Percentiles rank a stretch among this genome's conserved stretches.
Conservation (phyloP, 2,797 vertebrate genomes). For the Malurus splendens region DNA sequence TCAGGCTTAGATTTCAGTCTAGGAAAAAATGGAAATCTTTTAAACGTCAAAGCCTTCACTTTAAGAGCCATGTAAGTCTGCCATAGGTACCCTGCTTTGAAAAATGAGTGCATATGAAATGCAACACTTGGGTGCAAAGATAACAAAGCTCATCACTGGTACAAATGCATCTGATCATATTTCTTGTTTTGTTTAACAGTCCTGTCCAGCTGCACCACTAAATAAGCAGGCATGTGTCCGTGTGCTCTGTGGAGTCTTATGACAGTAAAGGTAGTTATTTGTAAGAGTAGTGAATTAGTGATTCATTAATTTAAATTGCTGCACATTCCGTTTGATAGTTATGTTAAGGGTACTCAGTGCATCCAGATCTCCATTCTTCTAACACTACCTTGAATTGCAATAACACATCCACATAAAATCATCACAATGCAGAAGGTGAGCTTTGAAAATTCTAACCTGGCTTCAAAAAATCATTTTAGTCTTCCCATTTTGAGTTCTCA, state of each 20-base stretch:
- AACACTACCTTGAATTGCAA: neutral
- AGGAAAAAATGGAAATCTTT: neutral
- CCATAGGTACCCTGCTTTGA: neutral
- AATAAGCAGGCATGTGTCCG: neutral
- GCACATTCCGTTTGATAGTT: neutral
- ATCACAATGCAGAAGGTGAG: neutral
- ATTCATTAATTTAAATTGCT: neutral
- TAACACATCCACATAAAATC: neutral
- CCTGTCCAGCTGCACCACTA: neutral
- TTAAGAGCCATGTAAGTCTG: neutral
- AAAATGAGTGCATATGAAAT: neutral
- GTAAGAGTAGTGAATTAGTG: neutral
- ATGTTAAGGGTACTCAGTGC: neutral
- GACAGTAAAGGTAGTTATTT: neutral
- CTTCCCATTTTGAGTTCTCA: neutral
- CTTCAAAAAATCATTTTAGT: neutral
- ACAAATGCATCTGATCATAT: neutral
- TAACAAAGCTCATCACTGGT: neutral
- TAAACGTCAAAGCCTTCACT: neutral
- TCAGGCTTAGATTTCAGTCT: neutral
- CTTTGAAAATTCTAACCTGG: neutral
- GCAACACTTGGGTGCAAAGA: neutral
- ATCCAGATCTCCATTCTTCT: neutral
- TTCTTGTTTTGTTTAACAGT: neutral
- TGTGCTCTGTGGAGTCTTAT: neutral